Evolutionary conservation across 2,113 vertebrate species (phyloP), one percentile per base, ranked within the genome.

Genomic region (Entelurus aequoreus): DNA sequence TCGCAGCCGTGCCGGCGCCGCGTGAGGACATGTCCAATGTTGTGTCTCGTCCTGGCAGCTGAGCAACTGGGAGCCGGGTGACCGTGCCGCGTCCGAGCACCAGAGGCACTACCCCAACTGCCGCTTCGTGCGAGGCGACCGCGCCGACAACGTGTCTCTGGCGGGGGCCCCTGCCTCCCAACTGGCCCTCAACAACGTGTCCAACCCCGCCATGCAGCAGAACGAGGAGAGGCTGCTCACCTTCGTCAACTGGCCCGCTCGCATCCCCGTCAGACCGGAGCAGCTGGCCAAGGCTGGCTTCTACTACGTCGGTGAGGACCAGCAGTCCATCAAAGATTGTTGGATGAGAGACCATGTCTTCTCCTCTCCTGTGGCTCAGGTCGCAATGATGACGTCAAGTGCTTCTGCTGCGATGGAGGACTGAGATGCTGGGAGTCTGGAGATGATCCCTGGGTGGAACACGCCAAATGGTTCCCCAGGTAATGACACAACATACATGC

Each of bases 401-500:
- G 96, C 82, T 99, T 98, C 82, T 97, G 94, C 68, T 99, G 97
- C 71, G 97, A 99, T 65, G 97, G 97, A 75, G 96, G 97, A 8
- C 86, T 99, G 68, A 88, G 97, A 10, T 98, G 97, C 81, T 99
- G 96, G 96, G 97, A 98, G 66, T 95, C 94, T 6, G 97, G 97
- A 78, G 95, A 99, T 72, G 94, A 99, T 74, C 96, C 97, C 0
- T 99, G 97, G 96, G 90, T 97, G 57, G 96, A 99, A 71, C 96
- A 99, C 60, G 96, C 97, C 6, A 99, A 98, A 77, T 99, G 97
- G 97, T 99, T 99, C 90, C 97, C 96, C 71, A 94, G 96, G 97
- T 97, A 91, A 80, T 53, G 36, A 19, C 42, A 11, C 10, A 12
- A 12, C 42, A 46, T 28, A 28, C 42, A 46, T 46, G 42, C 10